These are phyloP conservation scores for Hemiprocne comata DNA, from an alignment of 2,113 vertebrate genomes.

Conservation along the genomic window DNA sequence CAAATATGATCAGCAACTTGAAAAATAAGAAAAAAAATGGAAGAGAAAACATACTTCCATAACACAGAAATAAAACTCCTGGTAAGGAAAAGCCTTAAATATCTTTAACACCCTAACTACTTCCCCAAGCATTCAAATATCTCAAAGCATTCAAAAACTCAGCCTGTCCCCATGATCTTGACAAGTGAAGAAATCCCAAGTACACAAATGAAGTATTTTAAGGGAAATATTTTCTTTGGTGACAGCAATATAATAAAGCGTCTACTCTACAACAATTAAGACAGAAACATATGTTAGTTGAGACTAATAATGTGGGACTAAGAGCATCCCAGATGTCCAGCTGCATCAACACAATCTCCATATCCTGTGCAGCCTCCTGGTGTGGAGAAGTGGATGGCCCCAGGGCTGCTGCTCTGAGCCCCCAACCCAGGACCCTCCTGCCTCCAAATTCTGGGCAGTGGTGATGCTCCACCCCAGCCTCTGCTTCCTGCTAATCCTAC, in stretches of 20 bases:
- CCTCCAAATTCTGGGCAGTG: accelerated
- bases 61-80: neutral
- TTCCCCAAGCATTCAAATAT: neutral
- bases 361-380: neutral
- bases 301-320: accelerated
- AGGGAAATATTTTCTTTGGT: neutral
- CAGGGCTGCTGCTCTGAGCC: neutral
- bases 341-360: neutral
- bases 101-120: neutral
- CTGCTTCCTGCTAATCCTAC: neutral
- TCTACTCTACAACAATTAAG: neutral
- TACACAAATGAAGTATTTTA: neutral
- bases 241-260: neutral
- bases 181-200: neutral
- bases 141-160: neutral
- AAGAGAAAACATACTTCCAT: neutral
- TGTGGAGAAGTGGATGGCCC: too few relatives aligned
- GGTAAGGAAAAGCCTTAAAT: neutral
- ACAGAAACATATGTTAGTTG: neutral
- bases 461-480: neutral
- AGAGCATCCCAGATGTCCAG: too few relatives aligned
- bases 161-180: neutral
- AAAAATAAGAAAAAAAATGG: neutral
- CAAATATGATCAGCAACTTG: neutral
- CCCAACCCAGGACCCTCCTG: neutral